Evolutionary conservation across 2,888 invertebrate genomes (phyloP), one percentile per base, ranked within the genome.

Genomic region (Oasisia sp.): DNA sequence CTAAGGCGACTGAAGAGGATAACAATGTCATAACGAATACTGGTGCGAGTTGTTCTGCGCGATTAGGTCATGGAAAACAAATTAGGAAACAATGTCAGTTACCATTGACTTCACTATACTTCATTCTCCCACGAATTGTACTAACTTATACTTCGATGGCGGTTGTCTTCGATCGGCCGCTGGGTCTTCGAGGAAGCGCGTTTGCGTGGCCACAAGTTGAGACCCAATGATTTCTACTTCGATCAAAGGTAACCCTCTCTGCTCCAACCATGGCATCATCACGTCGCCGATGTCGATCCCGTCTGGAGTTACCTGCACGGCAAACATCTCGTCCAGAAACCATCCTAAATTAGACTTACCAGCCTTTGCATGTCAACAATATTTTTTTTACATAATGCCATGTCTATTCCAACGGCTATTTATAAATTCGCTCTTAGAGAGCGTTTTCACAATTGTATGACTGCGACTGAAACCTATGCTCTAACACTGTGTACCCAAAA

Each of bases 261-360:
- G 96, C 38, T 94, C 92, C 0, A 95, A 95, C 96, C 96, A 96
- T 5, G 96, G 95, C 92, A 95, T 95, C 96, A 96, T 96, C 27
- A 96, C 94, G 38, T 93, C 93, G 90, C 95, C 95, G 0, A 96
- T 95, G 91, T 94, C 91, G 89, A 93, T 89, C 2, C 32, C 44
- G 5, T 50, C 11, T 32, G 93, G 93, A 12, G 93, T 50, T 89
- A 92, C 93, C 94, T 93, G 91, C 45, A 90, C 9, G 9, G 50
- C 50, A 50, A 50, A 50, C 50, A 9, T 50, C 50, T 50, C 14
- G 50, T 50, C 9, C 14, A 14, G 50, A 50, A 14, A 50, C 50
- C 14, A 14, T 50, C 9, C 9, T 50, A 2, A 50, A 50, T 50
- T 50, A 50, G 9, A 50, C n/a, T n/a, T n/a, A n/a, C n/a, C n/a